Evolutionary conservation across 2,797 vertebrate genomes (phyloP), one percentile per base, ranked within the genome.

Genomic region (Enteromius mattozi): DNA sequence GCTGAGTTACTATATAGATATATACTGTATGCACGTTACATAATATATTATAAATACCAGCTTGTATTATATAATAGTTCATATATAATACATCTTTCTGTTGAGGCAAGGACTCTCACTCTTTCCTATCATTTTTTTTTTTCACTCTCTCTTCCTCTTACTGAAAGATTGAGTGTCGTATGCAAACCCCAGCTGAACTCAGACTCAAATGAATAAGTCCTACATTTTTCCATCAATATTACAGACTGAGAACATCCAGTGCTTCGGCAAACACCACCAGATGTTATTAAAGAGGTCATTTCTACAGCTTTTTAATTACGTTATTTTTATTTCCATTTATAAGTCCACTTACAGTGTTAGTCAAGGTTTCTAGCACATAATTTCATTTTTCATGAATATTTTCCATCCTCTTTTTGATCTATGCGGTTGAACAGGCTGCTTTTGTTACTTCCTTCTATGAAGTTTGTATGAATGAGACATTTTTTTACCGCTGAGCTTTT

Each of bases 141-240:
- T 30, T 47, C 40, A 14, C 33, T 63, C 70, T 51, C 56, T 74
- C 56, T 74, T 56, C 54, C 80, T 59, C 49, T 81, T 61, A 13
- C 68, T 72, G 42, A 82, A 82, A 63, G 70, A 75, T 51, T 65
- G 40, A 82, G 42, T 24, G 80, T 51, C 10, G 30, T 61, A 49
- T 49, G 27, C 40, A 82, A 74, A 74, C 24, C 54, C 51, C 70
- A 72, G 68, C 69, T 61, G 54, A 71, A 72, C 80, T 82, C 80
- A 19, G 51, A 33, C 37, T 59, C 51, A 71, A 71, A 70, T 59
- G 37, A 71, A 71, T 19, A 72, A 61, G 54, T 82, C 35, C 54
- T 63, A 45, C 54, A 49, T 74, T 74, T 47, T 61, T 63, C 80
- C 69, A 82, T 74, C 80, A 61, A 74, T 74, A 74, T 82, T 82